Percentiles rank a stretch among this genome's conserved stretches.
These are phyloP conservation scores for Brenthis daphne DNA, from an alignment of 2,888 invertebrate genomes.

Conservation along the genomic window DNA sequence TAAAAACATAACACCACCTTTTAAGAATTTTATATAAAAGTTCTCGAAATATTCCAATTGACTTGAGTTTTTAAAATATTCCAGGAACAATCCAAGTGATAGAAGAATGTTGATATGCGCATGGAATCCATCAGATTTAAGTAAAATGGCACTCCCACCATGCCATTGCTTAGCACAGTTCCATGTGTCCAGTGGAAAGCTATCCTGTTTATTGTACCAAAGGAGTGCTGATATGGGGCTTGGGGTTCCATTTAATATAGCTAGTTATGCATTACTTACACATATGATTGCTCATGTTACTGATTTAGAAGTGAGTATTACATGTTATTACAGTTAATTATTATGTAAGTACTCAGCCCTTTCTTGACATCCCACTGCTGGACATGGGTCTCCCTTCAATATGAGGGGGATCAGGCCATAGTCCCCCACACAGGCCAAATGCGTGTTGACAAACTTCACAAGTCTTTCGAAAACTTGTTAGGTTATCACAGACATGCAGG, in stretches of 20 bases:
- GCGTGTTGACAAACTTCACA: no score
- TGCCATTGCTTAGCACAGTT: conserved; percentile 98
- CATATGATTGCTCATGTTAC: conserved; percentile 98
- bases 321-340: neutral
- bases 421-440: no score
- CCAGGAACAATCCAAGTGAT: conserved; percentile 89
- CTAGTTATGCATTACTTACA: conserved; percentile 96
- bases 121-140: conserved; percentile 96
- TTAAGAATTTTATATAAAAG: no score
- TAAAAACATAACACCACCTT: no score
- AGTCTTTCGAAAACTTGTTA: no score
- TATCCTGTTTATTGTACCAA: conserved; percentile 97
- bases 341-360: neutral
- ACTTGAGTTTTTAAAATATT: conserved; percentile 5
- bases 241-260: conserved; percentile 99
- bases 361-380: no score
- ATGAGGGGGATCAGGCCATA: no score
- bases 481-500: no score
- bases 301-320: conserved; percentile 86
- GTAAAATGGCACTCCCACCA: conserved; percentile 97
- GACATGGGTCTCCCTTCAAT: no score
- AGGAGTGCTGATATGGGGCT: conserved; percentile 98
- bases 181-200: conserved; percentile 90
- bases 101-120: conserved; percentile 95
- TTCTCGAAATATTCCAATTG: neutral